These are phyloP conservation scores for Bombus picipes DNA, from an alignment of 1,140 invertebrate genomes.

Conservation along the genomic window DNA sequence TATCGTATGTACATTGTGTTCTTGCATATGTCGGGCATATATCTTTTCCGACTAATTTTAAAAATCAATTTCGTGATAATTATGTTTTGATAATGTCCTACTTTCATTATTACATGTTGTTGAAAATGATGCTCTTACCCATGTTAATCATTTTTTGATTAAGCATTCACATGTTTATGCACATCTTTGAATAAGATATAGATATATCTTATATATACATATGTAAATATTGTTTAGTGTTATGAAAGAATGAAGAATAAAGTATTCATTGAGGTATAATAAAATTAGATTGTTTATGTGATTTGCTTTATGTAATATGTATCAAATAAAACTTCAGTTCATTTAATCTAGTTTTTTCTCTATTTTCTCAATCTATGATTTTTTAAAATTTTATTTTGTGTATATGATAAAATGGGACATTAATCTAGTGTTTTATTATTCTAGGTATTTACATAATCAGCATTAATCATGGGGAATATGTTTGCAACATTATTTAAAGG, in stretches of 20 bases:
- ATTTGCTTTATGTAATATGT: not conserved
- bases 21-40: slow-evolving; percentile 33
- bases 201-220: not conserved
- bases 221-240: not conserved
- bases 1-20: slow-evolving; percentile 15
- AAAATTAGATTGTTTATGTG: not conserved
- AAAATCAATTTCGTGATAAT: not conserved
- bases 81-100: not conserved
- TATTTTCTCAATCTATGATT: not conserved
- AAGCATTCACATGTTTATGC: not conserved
- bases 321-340: not conserved
- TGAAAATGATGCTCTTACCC: slow-evolving; percentile 24
- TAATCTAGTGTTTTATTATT: slow-evolving; percentile 68
- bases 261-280: not conserved
- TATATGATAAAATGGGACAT: not conserved
- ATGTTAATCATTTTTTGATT: not conserved
- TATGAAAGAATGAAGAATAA: not conserved
- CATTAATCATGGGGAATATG: slow-evolving; percentile 91
- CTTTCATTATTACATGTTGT: not conserved
- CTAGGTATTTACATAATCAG: slow-evolving; percentile 82
- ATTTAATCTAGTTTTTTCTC: not conserved
- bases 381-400: not conserved
- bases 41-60: slow-evolving; percentile 11
- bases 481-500: slow-evolving; percentile 95
- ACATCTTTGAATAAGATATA: not conserved